phyloP scores from a whole-genome alignment of 2,888 invertebrate species.

The Himalopsyche japonica region DNA sequence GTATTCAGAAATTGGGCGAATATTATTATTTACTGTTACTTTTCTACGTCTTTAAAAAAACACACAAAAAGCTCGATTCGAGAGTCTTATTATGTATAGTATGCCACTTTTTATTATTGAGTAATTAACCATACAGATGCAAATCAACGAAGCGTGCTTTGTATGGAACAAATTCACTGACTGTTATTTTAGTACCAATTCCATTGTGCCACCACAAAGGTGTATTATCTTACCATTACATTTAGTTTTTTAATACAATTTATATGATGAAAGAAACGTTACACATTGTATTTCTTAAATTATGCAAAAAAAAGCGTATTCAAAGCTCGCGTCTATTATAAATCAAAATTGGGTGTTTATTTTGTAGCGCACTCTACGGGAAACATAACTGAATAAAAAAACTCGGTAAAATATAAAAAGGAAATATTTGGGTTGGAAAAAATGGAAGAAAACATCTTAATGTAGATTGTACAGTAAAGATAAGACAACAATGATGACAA shows the following conservation, averaged over 20 bases:
- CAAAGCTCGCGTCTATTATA: background rate
- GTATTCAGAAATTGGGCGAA: background rate
- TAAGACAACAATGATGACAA: too few relatives aligned
- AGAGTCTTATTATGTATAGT: background rate
- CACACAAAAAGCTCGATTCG: background rate
- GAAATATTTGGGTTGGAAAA: too few relatives aligned
- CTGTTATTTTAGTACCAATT: background rate
- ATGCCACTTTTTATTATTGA: background rate
- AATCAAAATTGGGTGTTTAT: background rate
- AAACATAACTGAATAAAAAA: background rate
- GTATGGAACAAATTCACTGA: background rate
- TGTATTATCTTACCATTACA: background rate
- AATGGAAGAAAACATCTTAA: too few relatives aligned
- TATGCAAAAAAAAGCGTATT: background rate
- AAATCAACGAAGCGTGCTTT: background rate
- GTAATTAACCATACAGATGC: constrained; percentile 2
- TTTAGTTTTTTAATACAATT: background rate
- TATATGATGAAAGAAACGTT: background rate
- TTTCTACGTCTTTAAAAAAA: background rate
- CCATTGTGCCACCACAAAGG: background rate
- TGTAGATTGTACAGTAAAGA: too few relatives aligned
- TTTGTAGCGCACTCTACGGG: background rate
- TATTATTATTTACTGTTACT: background rate
- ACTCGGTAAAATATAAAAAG: too few relatives aligned
- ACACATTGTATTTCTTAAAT: background rate